Percentiles rank a stretch among this genome's conserved stretches.
phyloP scores from a whole-genome alignment of 2,888 invertebrate genomes.

The Tenthredo livida region DNA sequence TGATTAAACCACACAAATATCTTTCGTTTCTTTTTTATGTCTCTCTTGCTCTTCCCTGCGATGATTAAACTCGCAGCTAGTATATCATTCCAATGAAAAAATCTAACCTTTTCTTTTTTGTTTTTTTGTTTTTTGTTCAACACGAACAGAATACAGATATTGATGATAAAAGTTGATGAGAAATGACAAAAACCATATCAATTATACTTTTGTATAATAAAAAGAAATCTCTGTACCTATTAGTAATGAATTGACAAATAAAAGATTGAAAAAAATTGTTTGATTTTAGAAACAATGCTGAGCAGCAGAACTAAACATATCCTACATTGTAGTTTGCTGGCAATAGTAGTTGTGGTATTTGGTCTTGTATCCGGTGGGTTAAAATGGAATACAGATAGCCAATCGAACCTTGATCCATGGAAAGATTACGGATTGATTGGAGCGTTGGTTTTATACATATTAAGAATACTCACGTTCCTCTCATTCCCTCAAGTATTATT shows the following conservation, averaged over 20 bases:
- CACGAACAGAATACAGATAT: neutral
- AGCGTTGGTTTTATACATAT: constrained; percentile 86
- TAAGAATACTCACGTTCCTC: constrained; percentile 90
- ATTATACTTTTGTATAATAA: neutral
- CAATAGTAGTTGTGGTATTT: constrained; percentile 87
- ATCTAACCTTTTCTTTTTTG: neutral
- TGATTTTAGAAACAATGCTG: constrained; percentile 73
- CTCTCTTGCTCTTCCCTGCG: neutral
- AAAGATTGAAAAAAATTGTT: neutral
- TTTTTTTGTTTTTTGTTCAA: too few species aligned
- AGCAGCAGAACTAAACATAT: constrained; percentile 88
- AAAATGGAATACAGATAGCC: constrained; percentile 76
- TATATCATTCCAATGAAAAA: neutral
- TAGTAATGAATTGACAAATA: neutral
- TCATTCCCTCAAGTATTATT: constrained; percentile 94
- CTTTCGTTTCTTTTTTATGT: neutral
- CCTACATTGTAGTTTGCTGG: constrained; percentile 88
- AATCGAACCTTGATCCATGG: constrained; percentile 88
- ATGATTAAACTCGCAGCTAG: neutral
- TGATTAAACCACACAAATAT: neutral
- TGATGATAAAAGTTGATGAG: neutral
- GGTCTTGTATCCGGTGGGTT: constrained; percentile 79
- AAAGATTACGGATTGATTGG: constrained; percentile 88
- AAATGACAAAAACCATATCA: neutral
- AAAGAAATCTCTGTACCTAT: neutral